Evolutionary conservation across 2,797 vertebrate genomes (phyloP).

Genomic region (Xiphophorus birchmanni): DNA sequence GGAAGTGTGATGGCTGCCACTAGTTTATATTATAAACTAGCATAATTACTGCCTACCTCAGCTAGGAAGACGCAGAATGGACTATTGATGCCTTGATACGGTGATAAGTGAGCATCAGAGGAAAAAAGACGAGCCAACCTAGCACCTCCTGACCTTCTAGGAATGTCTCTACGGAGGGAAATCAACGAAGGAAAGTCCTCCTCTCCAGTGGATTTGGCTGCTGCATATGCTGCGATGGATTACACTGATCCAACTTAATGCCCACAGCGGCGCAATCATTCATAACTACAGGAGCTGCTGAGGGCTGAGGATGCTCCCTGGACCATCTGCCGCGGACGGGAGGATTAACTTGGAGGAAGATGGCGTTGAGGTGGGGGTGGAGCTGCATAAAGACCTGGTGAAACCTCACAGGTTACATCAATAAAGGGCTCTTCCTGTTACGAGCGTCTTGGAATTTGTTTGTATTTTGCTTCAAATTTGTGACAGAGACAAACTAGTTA

Average conservation of each 20-base stretch:
- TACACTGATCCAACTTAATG: slow-evolving; percentile 87
- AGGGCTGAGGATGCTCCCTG: slow-evolving; percentile 52
- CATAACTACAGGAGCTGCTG: slow-evolving; percentile 80
- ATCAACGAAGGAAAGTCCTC: slow-evolving; percentile 40
- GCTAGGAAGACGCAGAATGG: background rate
- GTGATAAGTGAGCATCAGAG: background rate
- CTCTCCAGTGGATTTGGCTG: slow-evolving; percentile 68
- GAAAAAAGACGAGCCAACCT: background rate
- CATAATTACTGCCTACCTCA: background rate
- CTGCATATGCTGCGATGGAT: slow-evolving; percentile 84
- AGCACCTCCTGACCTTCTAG: slow-evolving; percentile 9
- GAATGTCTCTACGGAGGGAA: background rate
- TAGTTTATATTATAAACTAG: no score
- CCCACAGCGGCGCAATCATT: slow-evolving; percentile 82
- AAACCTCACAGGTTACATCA: background rate
- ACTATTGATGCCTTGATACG: background rate
- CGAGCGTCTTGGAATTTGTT: background rate
- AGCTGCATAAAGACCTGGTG: background rate
- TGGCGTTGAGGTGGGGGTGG: slow-evolving; percentile 49
- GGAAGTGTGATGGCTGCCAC: no score
- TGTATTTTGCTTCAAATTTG: background rate
- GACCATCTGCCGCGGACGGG: slow-evolving; percentile 80
- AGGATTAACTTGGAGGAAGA: slow-evolving; percentile 85
- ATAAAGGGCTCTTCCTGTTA: background rate
- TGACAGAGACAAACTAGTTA: background rate